Base-by-base conservation (phyloP, 1,140 invertebrate species). In the Drosophila mojavensis region DNA sequence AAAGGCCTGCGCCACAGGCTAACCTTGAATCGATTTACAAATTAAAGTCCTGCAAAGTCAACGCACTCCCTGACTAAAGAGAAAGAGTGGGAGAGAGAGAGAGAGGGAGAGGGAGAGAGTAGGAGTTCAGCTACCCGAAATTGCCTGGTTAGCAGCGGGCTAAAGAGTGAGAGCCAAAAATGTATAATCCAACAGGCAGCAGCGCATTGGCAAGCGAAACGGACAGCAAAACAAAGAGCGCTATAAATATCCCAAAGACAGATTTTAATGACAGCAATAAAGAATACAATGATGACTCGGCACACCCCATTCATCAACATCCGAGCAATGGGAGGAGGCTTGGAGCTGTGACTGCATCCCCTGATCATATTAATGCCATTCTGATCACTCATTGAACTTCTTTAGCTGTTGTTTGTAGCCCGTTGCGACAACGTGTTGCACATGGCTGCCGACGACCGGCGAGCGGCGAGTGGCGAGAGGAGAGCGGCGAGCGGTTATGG, bases 261-360 rank as follows among this genome's bases (percentile, higher is more conserved):
- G 55, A 77, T 83, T 86, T 88, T 88, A 89, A 88, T 88, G 83
- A 89, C 84, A 84, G 84, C 83, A 89, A 88, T 88, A 89, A 88
- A 86, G 83, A 78, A 83, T 41, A 72, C 47, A 53, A 86, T 78
- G 83, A 89, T 83, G 83, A 70, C 77, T 77, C 58, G 83, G 83
- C 83, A 82, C 83, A 83, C 83, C 83, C 83, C 83, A 88, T 88
- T 88, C 83, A 88, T 88, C 84, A 88, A 66, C 54, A 80, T 89
- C 84, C 79, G 72, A 79, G 83, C 45, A 76, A 70, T 72, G 50
- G 67, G 51, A 33, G 26, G 5, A n/a, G 36, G 53, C 30, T 33
- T 4, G 4, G 53, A 15, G 28, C 53, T 7, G n/a, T 11, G 28
- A 13, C 7, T 11, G 26, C 28, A 54, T 30, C 15, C 51, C 51